Evolutionary conservation across 1,140 invertebrate genomes (phyloP), one percentile per base, ranked within the genome.

Genomic region (Solenopsis invicta): DNA sequence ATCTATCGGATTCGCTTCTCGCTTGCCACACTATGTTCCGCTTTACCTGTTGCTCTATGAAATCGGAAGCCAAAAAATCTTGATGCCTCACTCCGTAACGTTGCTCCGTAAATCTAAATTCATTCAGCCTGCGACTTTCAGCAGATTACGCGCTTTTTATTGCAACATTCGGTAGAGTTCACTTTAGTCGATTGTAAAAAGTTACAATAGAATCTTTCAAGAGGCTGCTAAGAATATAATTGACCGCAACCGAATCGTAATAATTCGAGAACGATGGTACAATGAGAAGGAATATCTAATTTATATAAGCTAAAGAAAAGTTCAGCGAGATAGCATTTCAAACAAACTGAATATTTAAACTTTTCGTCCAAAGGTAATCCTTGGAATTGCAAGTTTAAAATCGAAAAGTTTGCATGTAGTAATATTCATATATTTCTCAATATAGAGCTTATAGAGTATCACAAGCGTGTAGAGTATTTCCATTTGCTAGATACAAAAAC

Each of bases 11-110:
- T 78, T 77, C 59, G 74, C 69, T 52, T 66, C 5, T 67, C 45
- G 52, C 52, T 52, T 45, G 34, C 87, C 50, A 82, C 87, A 71
- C 12, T 45, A 18, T n/a, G 29, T 45, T 87, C 50, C 37, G 21
- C n/a, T 76, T 87, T 76, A 84, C 77, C 77, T 87, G 77, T 88
- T 87, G 85, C 76, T 75, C 21, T 52, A 66, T 66, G 54, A 84
- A 76, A 87, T 59, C 10, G 45, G 9, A 87, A 56, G 76, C 71
- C 62, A 88, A 88, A 88, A 88, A 84, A 62, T 84, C 48, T 62
- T 62, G 37, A 48, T 24, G 18, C n/a, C 16, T 74, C 13, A 52
- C 34, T 18, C 34, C 16, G 0, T 45, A 48, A 50, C 21, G 13
- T 24, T 69, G 21, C 12, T 66, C 29, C 21, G 3, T 29, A 82